These are phyloP conservation scores for Onchidella celtica DNA, from an alignment of 2,888 invertebrate species.

Conservation along the genomic window DNA sequence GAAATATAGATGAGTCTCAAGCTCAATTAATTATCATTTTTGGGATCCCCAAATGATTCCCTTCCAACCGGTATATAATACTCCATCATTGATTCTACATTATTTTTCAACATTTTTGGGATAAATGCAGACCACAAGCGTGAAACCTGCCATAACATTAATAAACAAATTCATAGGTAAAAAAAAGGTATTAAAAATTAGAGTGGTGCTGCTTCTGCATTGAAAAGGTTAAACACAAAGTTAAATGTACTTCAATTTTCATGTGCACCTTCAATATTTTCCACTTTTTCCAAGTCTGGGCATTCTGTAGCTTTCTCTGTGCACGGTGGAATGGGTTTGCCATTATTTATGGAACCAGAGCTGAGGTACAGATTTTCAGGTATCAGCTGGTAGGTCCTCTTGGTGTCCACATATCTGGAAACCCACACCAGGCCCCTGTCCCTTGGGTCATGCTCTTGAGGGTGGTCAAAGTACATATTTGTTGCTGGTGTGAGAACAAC, in stretches of 20 bases:
- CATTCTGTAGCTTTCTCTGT: conserved; percentile 59
- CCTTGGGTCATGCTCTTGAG: conserved; percentile 73
- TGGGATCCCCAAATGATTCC: no score
- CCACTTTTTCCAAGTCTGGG: conserved; percentile 59
- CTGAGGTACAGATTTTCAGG: conserved; percentile 68
- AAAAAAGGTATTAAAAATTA: not conserved
- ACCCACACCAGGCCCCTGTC: conserved; percentile 78
- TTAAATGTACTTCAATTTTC: not conserved
- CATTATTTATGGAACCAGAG: conserved; percentile 62
- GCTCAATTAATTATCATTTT: no score
- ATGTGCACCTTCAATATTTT: conserved; percentile 77
- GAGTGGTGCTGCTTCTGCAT: no score
- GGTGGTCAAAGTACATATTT: conserved; percentile 74
- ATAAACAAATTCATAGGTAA: no score
- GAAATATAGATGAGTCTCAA: no score
- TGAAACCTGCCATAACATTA: no score
- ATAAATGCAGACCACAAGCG: no score
- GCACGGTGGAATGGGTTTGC: conserved; percentile 66
- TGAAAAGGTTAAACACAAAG: not conserved
- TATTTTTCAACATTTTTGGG: no score
- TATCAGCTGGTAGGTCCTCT: conserved; percentile 68
- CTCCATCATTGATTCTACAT: no score
- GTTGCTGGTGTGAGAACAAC: conserved; percentile 74
- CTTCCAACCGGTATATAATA: no score
- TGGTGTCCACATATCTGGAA: conserved; percentile 70